Base-by-base conservation (phyloP, 2,797 vertebrate genomes). In the Alauda arvensis region DNA sequence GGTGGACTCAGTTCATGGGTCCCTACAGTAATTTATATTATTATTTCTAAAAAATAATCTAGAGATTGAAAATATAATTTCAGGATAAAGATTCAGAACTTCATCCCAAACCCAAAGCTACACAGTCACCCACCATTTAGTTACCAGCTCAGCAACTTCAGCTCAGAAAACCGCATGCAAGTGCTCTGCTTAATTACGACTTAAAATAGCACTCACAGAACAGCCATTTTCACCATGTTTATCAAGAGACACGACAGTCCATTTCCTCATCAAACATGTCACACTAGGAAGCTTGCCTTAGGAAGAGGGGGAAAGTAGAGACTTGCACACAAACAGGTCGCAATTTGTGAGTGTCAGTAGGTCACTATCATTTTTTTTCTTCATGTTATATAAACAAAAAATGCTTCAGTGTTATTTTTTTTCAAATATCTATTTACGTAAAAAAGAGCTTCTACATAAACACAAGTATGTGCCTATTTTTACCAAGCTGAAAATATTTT, bases 231-330 rank as follows among this genome's bases (percentile, higher is more conserved):
- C 84, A 88, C 67, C 74, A 39, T 60, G 61, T 89, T 95, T 95
- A 94, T 94, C 90, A 71, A 74, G 79, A 93, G 71, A 90, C 61
- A 89, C 0, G 24, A 78, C 55, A 86, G 94, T 91, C 84, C 81
- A 84, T 79, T 96, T 95, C 90, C 93, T 97, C 90, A 85, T 91
- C 72, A 83, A 93, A 93, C 83, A 80, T 76, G 86, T 79, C 86
- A 90, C 33, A 51, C 19, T 17, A 91, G 79, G 85, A 93, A 93
- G 85, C 66, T 55, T 70, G 67, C 70, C 90, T 92, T 87, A 89
- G 61, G 43, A 37, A 94, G 45, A 76, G 31, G 31, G 43, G 75
- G 48, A 63, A 92, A 93, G 49, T 12, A 61, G 42, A 85, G 24
- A 49, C 85, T 90, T 85, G 39, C 60, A 88, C 29, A 83, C 76